phyloP scores from a whole-genome alignment of 92 coral and sea anemone species.

The Blastomussa wellsi region DNA sequence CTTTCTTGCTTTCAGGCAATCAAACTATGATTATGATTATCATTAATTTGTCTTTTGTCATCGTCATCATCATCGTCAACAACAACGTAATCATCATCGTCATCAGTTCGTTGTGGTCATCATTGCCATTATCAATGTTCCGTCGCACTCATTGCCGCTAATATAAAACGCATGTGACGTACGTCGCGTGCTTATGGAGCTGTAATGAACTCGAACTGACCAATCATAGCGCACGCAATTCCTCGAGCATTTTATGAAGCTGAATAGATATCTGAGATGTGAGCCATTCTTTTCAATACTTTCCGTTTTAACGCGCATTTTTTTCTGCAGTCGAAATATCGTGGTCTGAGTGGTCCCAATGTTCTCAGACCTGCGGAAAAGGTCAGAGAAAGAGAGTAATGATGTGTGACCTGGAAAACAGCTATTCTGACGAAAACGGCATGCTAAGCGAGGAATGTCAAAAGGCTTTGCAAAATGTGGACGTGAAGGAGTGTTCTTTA shows the following conservation, averaged over 20 bases:
- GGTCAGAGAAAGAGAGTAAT: slow-evolving; percentile 78
- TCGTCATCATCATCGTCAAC: background rate
- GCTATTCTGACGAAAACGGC: slow-evolving; percentile 43
- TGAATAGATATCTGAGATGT: background rate
- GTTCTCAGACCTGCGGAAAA: slow-evolving; percentile 79
- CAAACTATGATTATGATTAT: background rate
- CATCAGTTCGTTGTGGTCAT: no score
- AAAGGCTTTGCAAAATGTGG: slow-evolving; percentile 67
- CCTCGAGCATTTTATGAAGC: no score
- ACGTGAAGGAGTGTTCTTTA: slow-evolving; percentile 65
- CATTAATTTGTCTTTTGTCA: no score
- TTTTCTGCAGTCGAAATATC: slow-evolving; percentile 56
- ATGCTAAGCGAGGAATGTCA: slow-evolving; percentile 69
- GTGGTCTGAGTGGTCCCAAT: slow-evolving; percentile 88
- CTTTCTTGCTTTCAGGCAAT: background rate
- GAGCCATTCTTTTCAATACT: background rate
- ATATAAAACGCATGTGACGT: no score
- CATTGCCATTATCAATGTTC: no score
- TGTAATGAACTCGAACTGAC: no score
- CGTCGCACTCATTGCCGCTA: background rate
- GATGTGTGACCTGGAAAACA: slow-evolving; percentile 63
- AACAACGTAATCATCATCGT: background rate
- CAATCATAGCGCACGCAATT: no score
- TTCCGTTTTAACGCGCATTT: background rate
- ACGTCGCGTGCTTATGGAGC: no score